Evolutionary conservation across 2,797 vertebrate genomes (phyloP), one percentile per base, ranked within the genome.

Genomic region (Nyctibius grandis): DNA sequence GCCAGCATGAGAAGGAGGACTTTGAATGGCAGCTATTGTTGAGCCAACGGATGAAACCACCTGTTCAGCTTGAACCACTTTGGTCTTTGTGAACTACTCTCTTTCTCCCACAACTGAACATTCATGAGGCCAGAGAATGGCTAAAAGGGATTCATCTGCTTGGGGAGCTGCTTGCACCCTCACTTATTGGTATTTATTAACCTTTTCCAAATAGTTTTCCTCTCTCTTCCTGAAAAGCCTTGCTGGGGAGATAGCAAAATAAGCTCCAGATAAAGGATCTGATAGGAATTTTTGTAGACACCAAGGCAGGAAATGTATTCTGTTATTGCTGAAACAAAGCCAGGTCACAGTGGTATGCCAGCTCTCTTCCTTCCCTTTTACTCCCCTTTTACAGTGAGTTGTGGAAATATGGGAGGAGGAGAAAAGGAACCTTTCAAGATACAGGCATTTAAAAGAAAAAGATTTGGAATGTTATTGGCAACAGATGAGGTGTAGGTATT

Each of bases 271-370:
- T 73, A 60, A 88, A 70, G 56, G 60, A 40, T 44, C 65, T 47
- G 59, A 50, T 38, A 20, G 40, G 64, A 57, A 15, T 61, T 61
- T 75, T 65, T 73, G 63, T 57, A 40, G 91, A 67, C 51, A 82
- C 11, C 60, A 69, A 63, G 74, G 69, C 88, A 95, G 95, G 86
- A 95, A 93, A 93, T 77, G 26, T 53, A 20, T 77, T 87, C 57
- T 89, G 53, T 81, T 88, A 13, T 63, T 89, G 38, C 87, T 94
- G 89, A 92, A 82, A 18, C 25, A 25, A 79, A 54, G 78, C 84
- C 93, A 93, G 56, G 54, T 54, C 38, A 9, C 67, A 64, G 85
- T 18, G 36, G 16, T 40, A 31, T 36, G 40, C 64, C 64, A 84
- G 25, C n/a, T 42, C 47, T 51, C 47, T 42, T 53, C 70, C 69